Conservation (phyloP, 2,113 vertebrate genomes). For the Phyllostomus discolor region DNA sequence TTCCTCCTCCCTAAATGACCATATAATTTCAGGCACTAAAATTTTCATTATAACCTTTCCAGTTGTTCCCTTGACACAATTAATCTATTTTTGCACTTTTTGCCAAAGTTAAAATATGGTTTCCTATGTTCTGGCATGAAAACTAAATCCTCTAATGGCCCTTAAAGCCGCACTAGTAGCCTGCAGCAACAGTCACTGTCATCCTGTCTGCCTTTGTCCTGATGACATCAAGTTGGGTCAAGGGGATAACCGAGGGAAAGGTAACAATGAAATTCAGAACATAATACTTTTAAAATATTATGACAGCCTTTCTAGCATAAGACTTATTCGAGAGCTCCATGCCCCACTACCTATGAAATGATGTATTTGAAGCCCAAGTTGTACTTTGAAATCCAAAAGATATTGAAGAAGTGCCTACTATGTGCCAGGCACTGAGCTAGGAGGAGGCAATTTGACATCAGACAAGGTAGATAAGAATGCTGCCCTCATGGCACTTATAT, state of each 20-base stretch:
- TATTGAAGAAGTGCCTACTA: neutral
- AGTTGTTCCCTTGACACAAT: neutral
- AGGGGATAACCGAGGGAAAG: neutral
- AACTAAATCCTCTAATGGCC: neutral
- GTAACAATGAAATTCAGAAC: neutral
- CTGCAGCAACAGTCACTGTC: neutral
- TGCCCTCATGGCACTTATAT: neutral
- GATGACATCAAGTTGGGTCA: neutral
- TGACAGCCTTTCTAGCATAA: neutral
- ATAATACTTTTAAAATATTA: neutral
- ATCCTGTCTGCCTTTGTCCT: neutral
- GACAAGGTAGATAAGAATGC: neutral
- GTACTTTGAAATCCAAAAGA: neutral
- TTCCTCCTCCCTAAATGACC: neutral
- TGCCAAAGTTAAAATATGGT: neutral
- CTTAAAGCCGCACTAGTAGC: neutral
- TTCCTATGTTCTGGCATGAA: neutral
- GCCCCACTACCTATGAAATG: neutral
- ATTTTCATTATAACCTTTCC: neutral
- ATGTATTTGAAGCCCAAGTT: neutral
- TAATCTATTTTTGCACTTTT: neutral
- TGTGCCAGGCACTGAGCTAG: neutral
- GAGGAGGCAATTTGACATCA: neutral
- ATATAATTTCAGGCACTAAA: neutral
- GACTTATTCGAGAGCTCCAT: neutral